A percentile compares a stretch with the other conserved stretches of the same genome.
Conservation (phyloP, 2,888 invertebrate species). For the Entomobrya multifasciata region DNA sequence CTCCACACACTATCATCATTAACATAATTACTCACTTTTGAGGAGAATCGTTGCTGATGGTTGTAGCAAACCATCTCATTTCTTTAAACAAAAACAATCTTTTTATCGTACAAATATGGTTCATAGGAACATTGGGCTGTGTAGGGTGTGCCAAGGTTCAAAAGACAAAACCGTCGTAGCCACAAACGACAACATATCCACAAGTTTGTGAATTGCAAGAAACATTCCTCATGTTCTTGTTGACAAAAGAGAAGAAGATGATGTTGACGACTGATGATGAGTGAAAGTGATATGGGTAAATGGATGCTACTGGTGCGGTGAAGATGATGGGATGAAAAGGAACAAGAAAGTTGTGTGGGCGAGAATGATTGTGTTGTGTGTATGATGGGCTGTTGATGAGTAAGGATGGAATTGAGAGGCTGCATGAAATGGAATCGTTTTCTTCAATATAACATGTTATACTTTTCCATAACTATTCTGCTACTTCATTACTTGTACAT, state of each 20-base stretch:
- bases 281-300: constrained; percentile 32
- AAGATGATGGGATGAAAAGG: neutral
- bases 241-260: constrained; percentile 16
- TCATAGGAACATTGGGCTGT: too few species aligned
- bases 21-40: constrained; percentile 1
- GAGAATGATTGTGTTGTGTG: neutral
- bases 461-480: too few species aligned
- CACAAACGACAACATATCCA: neutral
- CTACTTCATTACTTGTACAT: too few species aligned
- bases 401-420: neutral
- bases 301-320: neutral
- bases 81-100: neutral
- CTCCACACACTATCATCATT: constrained; percentile 17
- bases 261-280: neutral
- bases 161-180: neutral
- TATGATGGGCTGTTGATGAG: neutral
- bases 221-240: neutral
- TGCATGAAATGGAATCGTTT: neutral
- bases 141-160: too few species aligned
- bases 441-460: too few species aligned
- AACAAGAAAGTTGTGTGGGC: constrained; percentile 1
- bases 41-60: neutral
- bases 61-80: constrained; percentile 4
- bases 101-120: too few species aligned
- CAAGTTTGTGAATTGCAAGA: neutral